A percentile compares a stretch with the other conserved stretches of the same genome.
phyloP scores from a whole-genome alignment of 1,140 invertebrate genomes.

The Pseudomyrmex concolor region DNA sequence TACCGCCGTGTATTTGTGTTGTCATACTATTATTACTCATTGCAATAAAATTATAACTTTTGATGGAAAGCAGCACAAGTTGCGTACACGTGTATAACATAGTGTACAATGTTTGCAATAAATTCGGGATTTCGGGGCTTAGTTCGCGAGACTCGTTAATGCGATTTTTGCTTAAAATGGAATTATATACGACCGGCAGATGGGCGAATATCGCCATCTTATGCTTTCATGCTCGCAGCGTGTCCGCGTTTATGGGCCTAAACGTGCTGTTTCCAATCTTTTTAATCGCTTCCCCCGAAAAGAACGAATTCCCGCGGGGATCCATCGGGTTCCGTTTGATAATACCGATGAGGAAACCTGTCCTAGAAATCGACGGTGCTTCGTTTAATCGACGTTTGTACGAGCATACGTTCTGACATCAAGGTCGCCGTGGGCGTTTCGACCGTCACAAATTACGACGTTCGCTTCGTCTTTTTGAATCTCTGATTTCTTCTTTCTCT shows the following conservation, averaged over 20 bases:
- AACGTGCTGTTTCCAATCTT: background rate
- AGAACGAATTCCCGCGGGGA: background rate
- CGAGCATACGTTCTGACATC: conserved; percentile 24
- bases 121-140: too few relatives aligned
- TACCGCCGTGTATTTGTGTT: too few relatives aligned
- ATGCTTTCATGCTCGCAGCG: background rate
- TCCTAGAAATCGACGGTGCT: conserved; percentile 43
- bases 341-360: conserved; percentile 35
- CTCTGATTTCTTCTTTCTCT: conserved; percentile 32
- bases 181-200: conserved; percentile 21
- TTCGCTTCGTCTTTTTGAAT: conserved; percentile 47
- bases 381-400: conserved; percentile 60
- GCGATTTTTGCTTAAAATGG: conserved; percentile 13
- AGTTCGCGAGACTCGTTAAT: too few relatives aligned
- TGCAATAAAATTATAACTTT: too few relatives aligned
- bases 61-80: too few relatives aligned
- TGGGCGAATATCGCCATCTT: conserved; percentile 6
- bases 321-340: conserved; percentile 10
- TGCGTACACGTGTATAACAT: too few relatives aligned
- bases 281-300: background rate
- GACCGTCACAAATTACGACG: conserved; percentile 62
- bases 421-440: conserved; percentile 65
- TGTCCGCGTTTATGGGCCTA: background rate
- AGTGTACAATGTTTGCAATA: too few relatives aligned
- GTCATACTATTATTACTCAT: too few relatives aligned